Evolutionary conservation across 1,140 invertebrate species (phyloP).

Genomic region (Drosophila sp.): DNA sequence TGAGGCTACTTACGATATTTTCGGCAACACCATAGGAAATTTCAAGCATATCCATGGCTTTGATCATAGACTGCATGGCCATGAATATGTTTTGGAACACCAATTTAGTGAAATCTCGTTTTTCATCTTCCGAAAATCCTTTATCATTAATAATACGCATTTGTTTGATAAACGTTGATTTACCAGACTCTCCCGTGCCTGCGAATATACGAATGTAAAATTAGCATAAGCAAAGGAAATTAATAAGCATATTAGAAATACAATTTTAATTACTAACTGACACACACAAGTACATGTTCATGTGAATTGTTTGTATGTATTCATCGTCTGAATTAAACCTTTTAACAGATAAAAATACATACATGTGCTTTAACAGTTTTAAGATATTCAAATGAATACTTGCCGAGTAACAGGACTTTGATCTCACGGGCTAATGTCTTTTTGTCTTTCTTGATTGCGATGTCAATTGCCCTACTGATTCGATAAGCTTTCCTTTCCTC

Average conservation of each 20-base stretch:
- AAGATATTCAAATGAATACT: not conserved
- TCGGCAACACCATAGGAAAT: conserved; percentile 95
- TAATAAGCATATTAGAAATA: no score
- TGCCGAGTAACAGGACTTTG: not conserved
- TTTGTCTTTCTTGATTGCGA: not conserved
- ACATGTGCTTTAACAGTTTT: no score
- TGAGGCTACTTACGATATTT: conserved; percentile 90
- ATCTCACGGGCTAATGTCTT: not conserved
- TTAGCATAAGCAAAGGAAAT: not conserved
- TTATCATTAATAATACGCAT: conserved; percentile 99
- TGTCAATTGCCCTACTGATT: not conserved
- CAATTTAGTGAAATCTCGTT: conserved; percentile 98
- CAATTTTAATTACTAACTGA: not conserved
- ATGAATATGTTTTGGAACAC: conserved; percentile 99
- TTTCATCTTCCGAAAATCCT: conserved; percentile 99
- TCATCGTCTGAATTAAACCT: no score
- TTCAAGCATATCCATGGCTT: conserved; percentile 99
- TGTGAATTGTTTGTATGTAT: no score
- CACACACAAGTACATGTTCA: no score
- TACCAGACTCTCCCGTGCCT: conserved; percentile 99
- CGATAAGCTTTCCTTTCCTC: not conserved
- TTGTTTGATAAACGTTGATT: conserved; percentile 99
- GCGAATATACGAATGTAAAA: conserved; percentile 24
- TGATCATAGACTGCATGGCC: conserved; percentile 99
- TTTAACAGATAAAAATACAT: no score